These are phyloP conservation scores for Ormyrus rosae DNA, from an alignment of 2,888 invertebrate genomes.

Conservation along the genomic window DNA sequence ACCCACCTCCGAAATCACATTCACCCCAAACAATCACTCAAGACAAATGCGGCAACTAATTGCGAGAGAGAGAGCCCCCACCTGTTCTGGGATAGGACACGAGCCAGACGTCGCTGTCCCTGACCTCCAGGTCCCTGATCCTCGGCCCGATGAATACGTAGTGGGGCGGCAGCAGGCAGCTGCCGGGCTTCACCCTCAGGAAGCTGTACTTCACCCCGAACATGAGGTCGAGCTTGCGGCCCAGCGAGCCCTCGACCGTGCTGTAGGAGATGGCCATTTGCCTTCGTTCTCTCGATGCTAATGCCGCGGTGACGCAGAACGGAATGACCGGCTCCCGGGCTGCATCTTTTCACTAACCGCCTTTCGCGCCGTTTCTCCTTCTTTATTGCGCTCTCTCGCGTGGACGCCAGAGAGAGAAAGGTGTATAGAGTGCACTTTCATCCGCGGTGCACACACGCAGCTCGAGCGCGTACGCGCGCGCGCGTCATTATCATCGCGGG, in stretches of 20 bases:
- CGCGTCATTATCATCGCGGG: no score
- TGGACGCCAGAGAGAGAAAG: neutral
- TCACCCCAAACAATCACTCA: no score
- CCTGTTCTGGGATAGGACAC: constrained; percentile 93
- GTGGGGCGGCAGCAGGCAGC: constrained; percentile 83
- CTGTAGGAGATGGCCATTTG: constrained; percentile 75
- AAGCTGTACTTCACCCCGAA: constrained; percentile 84
- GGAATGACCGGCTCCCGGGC: constrained; percentile 32
- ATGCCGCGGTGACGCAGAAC: constrained; percentile 13
- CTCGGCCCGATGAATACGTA: constrained; percentile 83
- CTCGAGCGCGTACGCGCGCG: no score
- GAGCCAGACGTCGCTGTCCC: constrained; percentile 89
- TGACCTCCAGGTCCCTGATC: constrained; percentile 84
- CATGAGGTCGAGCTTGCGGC: constrained; percentile 81
- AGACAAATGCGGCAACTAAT: no score
- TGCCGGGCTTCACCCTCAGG: constrained; percentile 85
- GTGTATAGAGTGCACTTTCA: constrained; percentile 22
- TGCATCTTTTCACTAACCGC: constrained; percentile 49
- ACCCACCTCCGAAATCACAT: no score
- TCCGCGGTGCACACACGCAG: neutral
- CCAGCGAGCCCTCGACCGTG: constrained; percentile 80
- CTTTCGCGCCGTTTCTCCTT: constrained; percentile 37
- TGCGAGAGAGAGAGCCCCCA: constrained; percentile 67
- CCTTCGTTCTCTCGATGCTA: constrained; percentile 12
- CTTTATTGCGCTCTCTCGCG: constrained; percentile 1